Evolutionary conservation across 2,113 vertebrate genomes (phyloP).

Genomic region (Pelobates fuscus): DNA sequence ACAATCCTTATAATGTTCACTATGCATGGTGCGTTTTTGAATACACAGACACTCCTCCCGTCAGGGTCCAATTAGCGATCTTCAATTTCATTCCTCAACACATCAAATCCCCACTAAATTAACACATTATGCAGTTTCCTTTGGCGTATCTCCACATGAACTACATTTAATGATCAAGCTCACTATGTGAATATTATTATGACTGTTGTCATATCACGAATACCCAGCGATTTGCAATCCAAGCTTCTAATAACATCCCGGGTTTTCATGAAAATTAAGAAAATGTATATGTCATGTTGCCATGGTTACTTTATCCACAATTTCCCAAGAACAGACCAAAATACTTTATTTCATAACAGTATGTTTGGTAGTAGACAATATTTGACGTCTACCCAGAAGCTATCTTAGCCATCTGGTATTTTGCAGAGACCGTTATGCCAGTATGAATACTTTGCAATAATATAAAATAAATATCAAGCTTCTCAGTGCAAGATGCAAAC

Average conservation of each 20-base stretch:
- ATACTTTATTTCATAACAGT: conserved; percentile 3
- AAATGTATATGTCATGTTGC: conserved; percentile 29
- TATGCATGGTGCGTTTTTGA: too few relatives aligned
- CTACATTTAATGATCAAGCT: conserved; percentile 1
- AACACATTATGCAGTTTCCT: not conserved
- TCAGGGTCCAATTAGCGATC: too few relatives aligned
- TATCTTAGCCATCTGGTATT: conserved; percentile 44
- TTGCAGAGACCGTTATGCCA: conserved; percentile 25
- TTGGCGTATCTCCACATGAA: conserved; percentile 2
- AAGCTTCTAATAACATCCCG: not conserved
- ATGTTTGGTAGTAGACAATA: conserved; percentile 22
- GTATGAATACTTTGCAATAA: conserved; percentile 44
- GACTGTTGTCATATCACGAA: conserved; percentile 5
- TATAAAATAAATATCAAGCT: conserved; percentile 50
- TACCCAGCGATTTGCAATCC: not conserved
- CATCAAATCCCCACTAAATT: too few relatives aligned
- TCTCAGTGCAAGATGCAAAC: conserved; percentile 42
- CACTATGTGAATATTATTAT: conserved; percentile 14
- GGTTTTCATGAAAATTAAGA: conserved; percentile 12
- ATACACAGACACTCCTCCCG: too few relatives aligned
- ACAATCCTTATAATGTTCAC: too few relatives aligned
- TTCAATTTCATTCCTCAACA: too few relatives aligned
- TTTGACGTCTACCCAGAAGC: conserved; percentile 35
- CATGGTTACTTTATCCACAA: conserved; percentile 1
- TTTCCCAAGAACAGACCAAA: conserved; percentile 7